Conservation (phyloP, 2,888 invertebrate species). For the Torymus aiolomorphi region DNA sequence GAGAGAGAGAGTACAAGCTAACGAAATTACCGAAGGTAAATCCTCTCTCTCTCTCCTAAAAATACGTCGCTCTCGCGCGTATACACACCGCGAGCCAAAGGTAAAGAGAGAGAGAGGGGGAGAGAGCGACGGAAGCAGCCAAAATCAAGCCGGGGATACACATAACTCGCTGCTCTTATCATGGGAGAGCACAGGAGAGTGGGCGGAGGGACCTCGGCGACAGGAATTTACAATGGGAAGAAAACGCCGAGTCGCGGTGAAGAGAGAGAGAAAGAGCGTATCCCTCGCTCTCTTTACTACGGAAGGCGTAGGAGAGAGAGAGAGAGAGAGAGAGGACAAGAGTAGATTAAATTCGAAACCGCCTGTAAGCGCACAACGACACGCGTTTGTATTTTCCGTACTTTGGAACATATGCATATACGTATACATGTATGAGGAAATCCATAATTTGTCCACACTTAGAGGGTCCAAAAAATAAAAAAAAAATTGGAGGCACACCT, state of each 20-base stretch:
- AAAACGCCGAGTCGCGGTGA: conserved; percentile 6
- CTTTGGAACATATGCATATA: conserved; percentile 2
- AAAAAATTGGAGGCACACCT: too few species aligned
- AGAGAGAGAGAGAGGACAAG: background rate
- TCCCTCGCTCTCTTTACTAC: background rate
- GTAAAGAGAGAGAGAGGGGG: too few species aligned
- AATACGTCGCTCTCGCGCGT: too few species aligned
- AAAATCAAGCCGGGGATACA: too few species aligned
- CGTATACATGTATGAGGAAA: background rate
- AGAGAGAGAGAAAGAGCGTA: background rate
- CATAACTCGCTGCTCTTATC: too few species aligned
- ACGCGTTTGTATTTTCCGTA: conserved; percentile 66
- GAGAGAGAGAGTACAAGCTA: too few species aligned
- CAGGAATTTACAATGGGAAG: conserved; percentile 3
- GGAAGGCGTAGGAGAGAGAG: background rate
- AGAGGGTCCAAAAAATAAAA: too few species aligned
- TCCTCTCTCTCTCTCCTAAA: too few species aligned
- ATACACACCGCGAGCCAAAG: too few species aligned
- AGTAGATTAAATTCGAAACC: conserved; percentile 68
- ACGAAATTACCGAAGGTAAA: too few species aligned
- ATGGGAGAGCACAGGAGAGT: conserved; percentile 11
- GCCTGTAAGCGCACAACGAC: conserved; percentile 62
- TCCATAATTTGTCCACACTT: too few species aligned
- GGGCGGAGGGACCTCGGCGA: conserved; percentile 6
- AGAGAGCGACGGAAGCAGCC: too few species aligned